phyloP scores from a whole-genome alignment of 2,797 vertebrate species.

The Lycodopsis pacificus region DNA sequence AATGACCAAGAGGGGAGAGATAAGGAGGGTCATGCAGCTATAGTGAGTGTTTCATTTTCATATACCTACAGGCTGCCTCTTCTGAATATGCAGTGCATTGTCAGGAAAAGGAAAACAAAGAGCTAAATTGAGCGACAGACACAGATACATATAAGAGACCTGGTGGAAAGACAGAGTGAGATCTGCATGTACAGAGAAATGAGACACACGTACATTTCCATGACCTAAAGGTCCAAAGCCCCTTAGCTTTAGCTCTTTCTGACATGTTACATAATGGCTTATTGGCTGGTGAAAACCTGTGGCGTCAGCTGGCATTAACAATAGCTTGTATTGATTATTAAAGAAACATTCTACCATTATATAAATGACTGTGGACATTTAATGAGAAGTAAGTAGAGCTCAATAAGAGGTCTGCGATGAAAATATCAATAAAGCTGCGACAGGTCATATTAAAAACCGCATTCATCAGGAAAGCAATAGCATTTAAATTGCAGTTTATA shows the following conservation, averaged over 20 bases:
- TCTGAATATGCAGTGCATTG: conserved; percentile 85
- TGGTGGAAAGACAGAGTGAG: conserved; percentile 74
- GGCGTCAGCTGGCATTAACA: not conserved
- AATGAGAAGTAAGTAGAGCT: not conserved
- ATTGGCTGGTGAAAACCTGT: not conserved
- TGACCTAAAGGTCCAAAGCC: conserved; percentile 57
- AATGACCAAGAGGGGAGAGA: conserved; percentile 34
- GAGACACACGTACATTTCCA: conserved; percentile 55
- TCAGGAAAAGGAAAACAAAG: conserved; percentile 84
- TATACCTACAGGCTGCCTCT: conserved; percentile 84
- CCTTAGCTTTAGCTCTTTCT: conserved; percentile 12
- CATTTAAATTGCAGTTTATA: not conserved
- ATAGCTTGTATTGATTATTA: not conserved
- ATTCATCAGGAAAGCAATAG: not conserved
- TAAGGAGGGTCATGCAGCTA: conserved; percentile 74
- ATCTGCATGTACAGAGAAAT: conserved; percentile 66
- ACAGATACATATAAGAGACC: conserved; percentile 71
- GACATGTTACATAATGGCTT: not conserved
- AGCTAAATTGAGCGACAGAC: conserved; percentile 84
- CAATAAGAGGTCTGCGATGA: not conserved
- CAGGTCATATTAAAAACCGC: not conserved
- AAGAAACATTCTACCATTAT: not conserved
- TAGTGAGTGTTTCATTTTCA: conserved; percentile 57
- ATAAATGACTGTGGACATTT: not conserved
- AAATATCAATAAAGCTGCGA: not conserved